Evolutionary conservation across 2,888 invertebrate genomes (phyloP), one percentile per base, ranked within the genome.

Genomic region (Drosophila lacicola): DNA sequence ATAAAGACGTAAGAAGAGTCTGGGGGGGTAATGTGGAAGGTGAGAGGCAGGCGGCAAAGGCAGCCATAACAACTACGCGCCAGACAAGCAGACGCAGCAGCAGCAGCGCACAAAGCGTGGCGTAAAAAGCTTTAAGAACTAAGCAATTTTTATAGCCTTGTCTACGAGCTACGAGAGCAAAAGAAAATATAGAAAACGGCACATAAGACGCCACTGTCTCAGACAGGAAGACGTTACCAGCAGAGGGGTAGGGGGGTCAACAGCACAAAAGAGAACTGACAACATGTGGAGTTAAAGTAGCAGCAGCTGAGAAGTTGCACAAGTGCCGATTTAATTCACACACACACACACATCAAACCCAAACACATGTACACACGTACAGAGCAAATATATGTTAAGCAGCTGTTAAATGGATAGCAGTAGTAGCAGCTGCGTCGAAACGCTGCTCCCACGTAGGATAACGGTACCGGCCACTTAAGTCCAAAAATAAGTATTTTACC

Each of bases 131-230:
- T 79, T 75, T 67, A 77, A 79, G 76, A 80, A 72, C 72, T 69
- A 80, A 77, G 80, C 79, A 71, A 83, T 68, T 83, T 88, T 88
- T 88, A 83, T 83, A 78, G 87, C 75, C 84, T 62, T 81, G 81
- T 81, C 83, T 86, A 86, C 84, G 81, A 68, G 63, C 83, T 86
- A 86, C 84, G 81, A 68, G 63, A 39, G 65, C 36, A 74, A 81
- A 79, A 71, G 67, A 68, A 87, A 71, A 81, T 63, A 69, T 78
- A 71, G 82, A 74, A 84, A 70, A 71, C 63, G 64, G 68, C 86
- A 67, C 64, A 80, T 70, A 77, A 84, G 70, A 63, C 64, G 60
- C 50, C 54, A 47, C 34, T 33, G 67, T 80, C 84, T 83, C 74
- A 85, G 86, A 85, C 80, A 66, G 63, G 64, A 80, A 81, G 67